Base-by-base conservation (phyloP, 2,113 vertebrate genomes). In the Pluvialis apricaria region DNA sequence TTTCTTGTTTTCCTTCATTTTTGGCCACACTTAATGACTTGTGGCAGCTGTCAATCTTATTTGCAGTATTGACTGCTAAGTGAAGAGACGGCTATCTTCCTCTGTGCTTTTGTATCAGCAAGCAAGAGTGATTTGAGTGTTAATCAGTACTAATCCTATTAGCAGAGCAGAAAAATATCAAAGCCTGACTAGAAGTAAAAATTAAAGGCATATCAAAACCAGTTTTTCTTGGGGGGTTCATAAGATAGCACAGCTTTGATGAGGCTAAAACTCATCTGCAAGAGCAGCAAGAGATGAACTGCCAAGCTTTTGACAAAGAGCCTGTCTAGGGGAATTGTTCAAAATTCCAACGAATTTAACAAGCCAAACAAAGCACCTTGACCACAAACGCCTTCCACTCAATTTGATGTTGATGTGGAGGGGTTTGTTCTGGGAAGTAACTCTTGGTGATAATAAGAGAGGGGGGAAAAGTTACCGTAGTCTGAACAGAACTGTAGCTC, bases 81-180 rank as follows among this genome's bases (percentile, higher is more conserved):
- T 68, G 76, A 25, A 51, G 26, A 91, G 87, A 52, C 61, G 78
- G 38, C 72, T 71, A 7, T 65, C 54, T 69, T 54, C 10, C 49
- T 52, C 64, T 25, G 47, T 82, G 88, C n/a, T 78, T 96, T 55
- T 92, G 49, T 42, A 66, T 91, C 66, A 40, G 82, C 65, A 82
- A 71, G 71, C 54, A 44, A 8, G 68, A 89, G 54, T 89, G 86
- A 71, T 84, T 84, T 83, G 52, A 73, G 57, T 75, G 70, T 94
- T 94, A 66, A 91, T 80, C 82, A 51, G 20, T 75, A 81, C 84
- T 86, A 90, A 88, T 82, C 85, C 87, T 0, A 0, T 70, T 57
- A 94, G 15, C 38, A 82, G 80, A 96, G 65, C 91, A 88, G 75
- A 85, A 79, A 54, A 91, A 85, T 82, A 89, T 31, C 51, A 75